A percentile compares a stretch with the other conserved stretches of the same genome.
These are phyloP conservation scores for Diphyllodes magnificus DNA, from an alignment of 2,113 vertebrate genomes.

Conservation along the genomic window DNA sequence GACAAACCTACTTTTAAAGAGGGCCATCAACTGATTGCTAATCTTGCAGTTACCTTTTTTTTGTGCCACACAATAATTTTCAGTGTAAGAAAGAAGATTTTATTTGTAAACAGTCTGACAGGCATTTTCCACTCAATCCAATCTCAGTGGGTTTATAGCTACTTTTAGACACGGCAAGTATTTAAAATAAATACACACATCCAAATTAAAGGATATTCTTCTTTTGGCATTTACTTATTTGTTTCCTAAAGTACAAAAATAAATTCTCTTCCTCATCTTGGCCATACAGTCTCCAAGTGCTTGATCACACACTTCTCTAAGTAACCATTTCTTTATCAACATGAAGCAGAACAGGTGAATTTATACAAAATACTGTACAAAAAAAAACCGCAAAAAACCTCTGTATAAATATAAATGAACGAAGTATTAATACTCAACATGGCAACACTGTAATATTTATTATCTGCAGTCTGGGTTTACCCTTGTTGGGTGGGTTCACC, in stretches of 20 bases:
- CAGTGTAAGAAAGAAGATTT: not conserved
- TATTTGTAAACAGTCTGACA: not conserved
- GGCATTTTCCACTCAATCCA: not conserved
- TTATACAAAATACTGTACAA: conserved; percentile 28
- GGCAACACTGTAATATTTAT: not conserved
- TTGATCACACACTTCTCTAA: not conserved
- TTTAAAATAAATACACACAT: not conserved
- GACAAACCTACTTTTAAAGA: not conserved
- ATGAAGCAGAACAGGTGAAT: conserved; percentile 60
- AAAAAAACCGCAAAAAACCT: not conserved
- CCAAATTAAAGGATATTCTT: not conserved
- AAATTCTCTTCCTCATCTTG: not conserved
- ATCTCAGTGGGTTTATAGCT: not conserved
- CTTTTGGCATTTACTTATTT: not conserved
- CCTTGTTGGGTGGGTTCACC: not conserved
- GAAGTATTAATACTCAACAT: not conserved
- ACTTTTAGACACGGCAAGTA: not conserved
- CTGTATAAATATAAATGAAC: not conserved
- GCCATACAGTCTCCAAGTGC: not conserved
- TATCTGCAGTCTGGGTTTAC: not conserved
- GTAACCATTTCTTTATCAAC: conserved; percentile 46
- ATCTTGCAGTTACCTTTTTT: not conserved
- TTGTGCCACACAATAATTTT: not conserved
- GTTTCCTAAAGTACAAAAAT: not conserved
- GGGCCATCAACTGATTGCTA: not conserved